phyloP scores from a whole-genome alignment of 1,140 invertebrate genomes.

The Papilio aristodemus region DNA sequence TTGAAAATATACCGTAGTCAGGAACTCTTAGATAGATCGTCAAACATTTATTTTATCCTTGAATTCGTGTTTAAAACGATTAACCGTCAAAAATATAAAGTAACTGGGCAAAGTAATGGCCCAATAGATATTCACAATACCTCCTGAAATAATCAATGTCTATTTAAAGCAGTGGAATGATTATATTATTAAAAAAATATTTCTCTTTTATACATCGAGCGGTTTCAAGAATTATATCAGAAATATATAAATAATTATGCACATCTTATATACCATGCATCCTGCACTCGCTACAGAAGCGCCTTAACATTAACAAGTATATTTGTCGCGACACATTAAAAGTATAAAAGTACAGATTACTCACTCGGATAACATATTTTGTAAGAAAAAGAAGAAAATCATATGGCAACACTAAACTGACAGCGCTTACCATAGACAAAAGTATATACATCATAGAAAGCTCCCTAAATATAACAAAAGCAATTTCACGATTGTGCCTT shows the following conservation, averaged over 20 bases:
- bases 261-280: background rate
- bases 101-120: no score
- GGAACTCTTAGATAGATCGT: no score
- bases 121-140: no score
- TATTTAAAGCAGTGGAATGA: slow-evolving; percentile 1
- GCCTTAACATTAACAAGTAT: background rate
- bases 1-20: no score
- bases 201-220: background rate
- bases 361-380: background rate
- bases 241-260: slow-evolving; percentile 1
- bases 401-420: background rate
- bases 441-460: background rate
- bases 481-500: background rate
- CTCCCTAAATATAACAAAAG: background rate
- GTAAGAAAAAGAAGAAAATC: background rate
- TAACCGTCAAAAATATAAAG: background rate
- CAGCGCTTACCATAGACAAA: background rate
- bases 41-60: background rate
- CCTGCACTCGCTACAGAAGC: background rate
- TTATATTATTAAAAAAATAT: slow-evolving; percentile 8
- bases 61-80: no score
- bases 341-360: background rate
- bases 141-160: no score
- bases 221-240: background rate
- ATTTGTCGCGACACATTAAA: background rate